A percentile compares a stretch with the other conserved stretches of the same genome.
Evolutionary conservation across 2,888 invertebrate genomes (phyloP).

Genomic region (Diarsia dahlii): DNA sequence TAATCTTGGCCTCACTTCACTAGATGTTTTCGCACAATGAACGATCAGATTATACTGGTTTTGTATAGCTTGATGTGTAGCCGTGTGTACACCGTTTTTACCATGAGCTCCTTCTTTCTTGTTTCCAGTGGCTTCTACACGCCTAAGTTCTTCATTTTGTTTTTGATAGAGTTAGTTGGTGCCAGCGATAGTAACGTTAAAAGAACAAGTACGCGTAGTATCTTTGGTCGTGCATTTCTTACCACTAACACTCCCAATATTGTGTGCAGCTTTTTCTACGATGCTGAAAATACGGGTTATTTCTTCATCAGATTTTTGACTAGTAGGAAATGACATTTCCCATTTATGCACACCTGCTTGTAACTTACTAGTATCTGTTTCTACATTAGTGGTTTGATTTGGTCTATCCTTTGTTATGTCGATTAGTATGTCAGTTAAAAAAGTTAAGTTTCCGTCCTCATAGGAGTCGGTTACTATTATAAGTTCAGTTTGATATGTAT

Average conservation of each 20-base stretch:
- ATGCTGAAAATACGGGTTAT: not conserved
- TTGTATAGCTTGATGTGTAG: too few species aligned
- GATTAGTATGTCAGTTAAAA: not conserved
- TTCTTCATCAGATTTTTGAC: not conserved
- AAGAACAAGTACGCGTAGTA: rapidly evolving
- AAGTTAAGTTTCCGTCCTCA: not conserved
- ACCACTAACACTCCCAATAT: not conserved
- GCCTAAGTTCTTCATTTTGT: not conserved
- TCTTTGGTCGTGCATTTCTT: not conserved
- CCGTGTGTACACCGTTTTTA: not conserved
- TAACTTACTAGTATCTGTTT: not conserved
- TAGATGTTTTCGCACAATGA: too few species aligned
- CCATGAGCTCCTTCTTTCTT: not conserved
- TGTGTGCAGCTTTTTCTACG: not conserved
- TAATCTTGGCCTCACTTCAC: too few species aligned
- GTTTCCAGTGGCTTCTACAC: not conserved
- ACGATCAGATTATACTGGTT: too few species aligned
- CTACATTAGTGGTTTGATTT: not conserved
- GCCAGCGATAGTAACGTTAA: not conserved
- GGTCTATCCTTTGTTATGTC: not conserved
- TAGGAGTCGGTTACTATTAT: not conserved
- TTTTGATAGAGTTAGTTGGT: not conserved
- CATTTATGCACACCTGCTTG: not conserved
- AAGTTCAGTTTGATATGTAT: not conserved
- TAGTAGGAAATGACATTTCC: not conserved